These are phyloP conservation scores for Moxostoma hubbsi DNA, from an alignment of 2,797 vertebrate species.

Conservation along the genomic window DNA sequence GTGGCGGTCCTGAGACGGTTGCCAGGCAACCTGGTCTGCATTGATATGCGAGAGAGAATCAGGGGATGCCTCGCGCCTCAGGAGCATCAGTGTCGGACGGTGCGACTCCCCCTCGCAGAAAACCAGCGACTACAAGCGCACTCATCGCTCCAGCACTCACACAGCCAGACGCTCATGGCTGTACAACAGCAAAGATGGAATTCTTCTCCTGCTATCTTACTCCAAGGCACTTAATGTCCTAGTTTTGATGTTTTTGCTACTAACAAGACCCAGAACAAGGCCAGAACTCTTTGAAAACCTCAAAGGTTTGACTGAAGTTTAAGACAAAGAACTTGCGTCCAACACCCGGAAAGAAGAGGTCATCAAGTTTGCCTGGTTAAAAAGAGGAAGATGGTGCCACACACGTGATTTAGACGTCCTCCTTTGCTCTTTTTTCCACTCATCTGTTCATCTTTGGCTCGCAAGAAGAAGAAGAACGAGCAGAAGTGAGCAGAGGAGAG, in stretches of 20 bases:
- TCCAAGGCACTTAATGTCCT: constrained; percentile 26
- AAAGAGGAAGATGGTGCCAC: constrained; percentile 59
- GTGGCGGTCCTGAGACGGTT: constrained; percentile 85
- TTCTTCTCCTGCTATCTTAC: constrained; percentile 7
- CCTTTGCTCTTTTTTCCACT: constrained; percentile 48
- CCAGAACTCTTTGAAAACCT: constrained; percentile 32
- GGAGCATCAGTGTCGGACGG: constrained; percentile 68
- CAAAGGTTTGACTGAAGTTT: constrained; percentile 26
- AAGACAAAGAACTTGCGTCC: not conserved
- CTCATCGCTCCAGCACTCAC: constrained; percentile 55
- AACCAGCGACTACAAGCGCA: constrained; percentile 46
- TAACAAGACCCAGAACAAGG: not conserved
- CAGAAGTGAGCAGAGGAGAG: constrained; percentile 45
- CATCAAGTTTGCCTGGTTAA: constrained; percentile 25
- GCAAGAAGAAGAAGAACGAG: constrained; percentile 58
- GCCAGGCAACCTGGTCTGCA: constrained; percentile 85
- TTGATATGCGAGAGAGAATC: constrained; percentile 83
- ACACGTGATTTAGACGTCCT: constrained; percentile 65
- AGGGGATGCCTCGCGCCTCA: constrained; percentile 79
- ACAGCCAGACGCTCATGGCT: constrained; percentile 8
- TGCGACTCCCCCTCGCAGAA: constrained; percentile 52
- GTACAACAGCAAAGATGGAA: constrained; percentile 8
- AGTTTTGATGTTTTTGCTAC: constrained; percentile 14
- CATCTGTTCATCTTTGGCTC: constrained; percentile 67
- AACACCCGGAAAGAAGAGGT: constrained; percentile 40